These are phyloP conservation scores for Sycophila sp. DNA, from an alignment of 1,140 invertebrate species.

Conservation along the genomic window DNA sequence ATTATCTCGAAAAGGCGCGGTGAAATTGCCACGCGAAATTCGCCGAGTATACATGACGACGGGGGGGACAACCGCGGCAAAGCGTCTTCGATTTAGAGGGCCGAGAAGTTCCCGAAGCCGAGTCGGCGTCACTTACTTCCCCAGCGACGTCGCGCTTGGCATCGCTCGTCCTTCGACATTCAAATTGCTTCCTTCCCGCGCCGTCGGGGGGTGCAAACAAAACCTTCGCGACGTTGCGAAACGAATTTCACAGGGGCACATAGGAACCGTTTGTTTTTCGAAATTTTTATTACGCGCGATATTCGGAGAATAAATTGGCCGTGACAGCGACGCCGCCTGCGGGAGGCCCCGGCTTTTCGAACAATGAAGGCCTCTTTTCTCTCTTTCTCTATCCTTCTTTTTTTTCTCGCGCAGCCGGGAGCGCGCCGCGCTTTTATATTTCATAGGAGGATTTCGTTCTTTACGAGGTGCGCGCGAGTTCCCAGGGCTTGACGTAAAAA, in stretches of 20 bases:
- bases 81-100: conserved; percentile 20
- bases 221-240: conserved; percentile 11
- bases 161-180: conserved; percentile 22
- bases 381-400: not conserved
- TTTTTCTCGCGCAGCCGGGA: not conserved
- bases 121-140: conserved; percentile 21
- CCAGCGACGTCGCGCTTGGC: not conserved
- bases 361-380: conserved; percentile 8
- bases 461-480: not conserved
- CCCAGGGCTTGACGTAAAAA: not conserved
- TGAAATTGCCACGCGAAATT: no score
- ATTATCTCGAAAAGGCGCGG: no score
- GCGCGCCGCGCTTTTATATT: not conserved
- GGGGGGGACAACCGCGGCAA: not conserved
- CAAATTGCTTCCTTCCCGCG: conserved; percentile 20
- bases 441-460: not conserved
- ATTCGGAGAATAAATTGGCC: conserved; percentile 33
- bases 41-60: not conserved
- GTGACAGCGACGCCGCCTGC: not conserved
- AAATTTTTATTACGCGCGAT: conserved; percentile 33
- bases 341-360: not conserved
- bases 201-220: conserved; percentile 3
- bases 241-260: no score
- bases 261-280: not conserved
- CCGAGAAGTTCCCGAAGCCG: not conserved